These are phyloP conservation scores for Allobates femoralis DNA, from an alignment of 2,797 vertebrate species.

Conservation along the genomic window DNA sequence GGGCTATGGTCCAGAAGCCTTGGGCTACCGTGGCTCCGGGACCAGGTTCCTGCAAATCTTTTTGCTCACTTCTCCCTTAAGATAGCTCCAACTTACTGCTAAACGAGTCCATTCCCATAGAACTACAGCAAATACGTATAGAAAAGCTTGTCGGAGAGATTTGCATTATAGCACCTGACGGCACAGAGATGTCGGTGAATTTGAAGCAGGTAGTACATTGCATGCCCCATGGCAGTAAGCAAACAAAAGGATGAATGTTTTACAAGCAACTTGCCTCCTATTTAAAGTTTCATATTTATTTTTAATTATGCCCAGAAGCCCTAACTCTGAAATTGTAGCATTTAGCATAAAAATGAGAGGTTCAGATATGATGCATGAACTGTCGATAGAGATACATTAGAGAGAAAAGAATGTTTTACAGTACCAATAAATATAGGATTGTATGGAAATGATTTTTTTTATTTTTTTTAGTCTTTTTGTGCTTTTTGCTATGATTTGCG, in stretches of 20 bases:
- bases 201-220: neutral
- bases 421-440: no score
- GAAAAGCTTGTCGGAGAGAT: neutral
- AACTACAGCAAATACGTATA: neutral
- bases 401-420: neutral
- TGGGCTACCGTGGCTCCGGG: no score
- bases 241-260: neutral
- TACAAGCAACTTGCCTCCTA: neutral
- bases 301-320: neutral
- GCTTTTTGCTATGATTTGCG: constrained; percentile 66
- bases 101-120: neutral
- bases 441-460: no score
- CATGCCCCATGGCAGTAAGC: neutral
- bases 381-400: neutral
- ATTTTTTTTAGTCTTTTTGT: constrained; percentile 12
- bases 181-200: constrained; percentile 14
- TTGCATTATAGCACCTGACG: constrained; percentile 13
- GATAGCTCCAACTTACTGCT: neutral
- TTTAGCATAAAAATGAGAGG: constrained; percentile 4
- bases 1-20: no score
- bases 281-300: neutral
- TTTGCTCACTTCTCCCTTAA: no score
- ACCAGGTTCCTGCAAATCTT: no score
- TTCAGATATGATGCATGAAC: neutral
- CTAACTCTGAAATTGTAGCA: neutral